Base-by-base conservation (phyloP, 2,888 invertebrate genomes). In the Orthonevra nobilis region DNA sequence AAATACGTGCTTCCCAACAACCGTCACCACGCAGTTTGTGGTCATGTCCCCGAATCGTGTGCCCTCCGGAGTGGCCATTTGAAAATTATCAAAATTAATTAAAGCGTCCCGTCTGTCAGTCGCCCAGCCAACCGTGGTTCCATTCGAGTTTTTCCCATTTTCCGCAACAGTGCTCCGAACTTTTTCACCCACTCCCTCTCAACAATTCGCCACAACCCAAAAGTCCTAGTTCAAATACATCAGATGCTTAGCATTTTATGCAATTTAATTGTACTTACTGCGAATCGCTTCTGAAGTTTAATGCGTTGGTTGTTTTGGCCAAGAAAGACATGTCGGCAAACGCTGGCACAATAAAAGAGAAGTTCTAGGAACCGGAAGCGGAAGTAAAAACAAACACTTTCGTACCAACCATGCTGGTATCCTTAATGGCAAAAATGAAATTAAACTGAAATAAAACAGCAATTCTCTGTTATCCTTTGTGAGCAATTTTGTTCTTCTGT, bases 341-440 rank as follows among this genome's bases (percentile, higher is more conserved):
- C n/a, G n/a, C n/a, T n/a, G n/a, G n/a, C n/a, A n/a, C n/a, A n/a
- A n/a, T n/a, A n/a, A n/a, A n/a, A n/a, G n/a, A 9, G 28, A 30
- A 28, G 28, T 32, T 32, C 40, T 19, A 64, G 54, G 14, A 64
- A 70, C 48, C 12, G 42, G 48, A 40, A 74, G 54, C 34, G 34
- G 54, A 48, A 74, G 52, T 38, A 38, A 54, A 61, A 61, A 60
- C 54, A 77, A 69, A 70, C 58, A 70, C 70, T 77, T 34, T 34
- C 48, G 64, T 70, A 64, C 64, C 58, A 50, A 26, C 19, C 44
- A 50, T 58, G 48, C 50, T 70, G 63, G 52, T 64, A 63, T 77
- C 69, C 69, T 54, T 38, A 54, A 61, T 68, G 54, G 44, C 54
- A 77, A 77, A 70, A 77, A 70, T 70, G 38, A 70, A 70, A 77